Base-by-base conservation (phyloP, 2,888 invertebrate species). In the Scaptomyza cyrtandrae region DNA sequence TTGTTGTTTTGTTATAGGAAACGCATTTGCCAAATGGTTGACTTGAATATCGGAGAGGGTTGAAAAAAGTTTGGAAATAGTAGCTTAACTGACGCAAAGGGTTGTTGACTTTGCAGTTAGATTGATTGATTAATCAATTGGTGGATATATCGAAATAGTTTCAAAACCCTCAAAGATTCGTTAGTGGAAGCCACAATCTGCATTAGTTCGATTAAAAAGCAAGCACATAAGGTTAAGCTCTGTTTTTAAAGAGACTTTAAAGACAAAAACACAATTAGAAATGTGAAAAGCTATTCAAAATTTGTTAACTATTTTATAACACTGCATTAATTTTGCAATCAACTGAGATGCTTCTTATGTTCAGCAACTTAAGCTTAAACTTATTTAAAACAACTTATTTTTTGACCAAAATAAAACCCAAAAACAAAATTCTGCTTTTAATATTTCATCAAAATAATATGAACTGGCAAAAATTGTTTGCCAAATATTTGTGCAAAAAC, bases 71-170 rank as follows among this genome's bases (percentile, higher is more conserved):
- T 37, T 14, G 14, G 24, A 39, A 35, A 19, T 19, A 19, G 19
- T 16, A 2, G 48, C 39, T 6, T 39, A 37, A 13, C 14, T 44
- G 31, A 9, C 14, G 14, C n/a, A n/a, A 53, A 44, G 66, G 73
- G 67, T 57, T 60, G 67, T 44, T 16, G 16, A 52, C 41, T 27
- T n/a, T 14, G 37, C 50, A 7, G 37, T 58, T 58, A 53, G 57
- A 72, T 68, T 68, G 73, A 75, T 76, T 63, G 75, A 64, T 61
- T 63, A 60, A 72, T 58, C 78, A 77, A 72, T 72, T 77, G 58
- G 31, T 19, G 48, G 35, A 41, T 49, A 39, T 55, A 39, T 33
- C 0, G 16, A 33, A 19, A 37, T 13, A 41, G 48, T 37, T 44
- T 9, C 24, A n/a, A 49, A 6, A n/a, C 13, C 3, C 1, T 7